Base-by-base conservation (phyloP, 2,113 vertebrate genomes). In the Phyllostomus discolor region DNA sequence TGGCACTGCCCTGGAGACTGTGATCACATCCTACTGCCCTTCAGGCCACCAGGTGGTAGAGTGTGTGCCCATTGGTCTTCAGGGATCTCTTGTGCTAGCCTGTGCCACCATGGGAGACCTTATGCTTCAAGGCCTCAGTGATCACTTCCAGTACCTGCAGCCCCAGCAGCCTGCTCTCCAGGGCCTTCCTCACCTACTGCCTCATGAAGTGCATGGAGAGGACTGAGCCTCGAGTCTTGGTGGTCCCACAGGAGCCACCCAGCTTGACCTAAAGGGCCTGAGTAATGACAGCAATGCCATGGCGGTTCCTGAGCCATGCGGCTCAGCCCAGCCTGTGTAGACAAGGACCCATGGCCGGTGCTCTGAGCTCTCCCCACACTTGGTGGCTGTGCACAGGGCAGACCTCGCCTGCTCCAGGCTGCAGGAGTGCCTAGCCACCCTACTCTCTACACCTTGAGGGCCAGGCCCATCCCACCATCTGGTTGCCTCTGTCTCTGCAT, bases 161-260 rank as follows among this genome's bases (percentile, higher is more conserved):
- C 35, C 98, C 98, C 16, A 96, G 99, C 83, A 99, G 99, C 95
- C 94, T 99, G 35, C 90, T 99, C 96, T 99, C 98, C 48, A 91
- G 99, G 98, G 98, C 98, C 88, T 99, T 99, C 98, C 91, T 99
- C 97, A 99, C 98, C 80, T 99, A 99, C 95, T 99, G 99, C 97
- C 98, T 99, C 90, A 94, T 99, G 43, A 99, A 99, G 81, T 99
- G 98, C 41, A 93, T 98, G 62, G 99, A 98, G 96, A 98, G 98
- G 67, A 98, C 97, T 50, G 52, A 99, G 95, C 98, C 94, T 95
- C 98, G 12, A 99, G 95, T 98, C 95, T 94, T 98, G 92, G 66
- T 97, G 96, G 62, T 95, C 89, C 35, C 98, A 99, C 96, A 98
- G 99, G 91, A 59, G 98, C 98, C 83, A 89, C 96, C 43, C 98